Evolutionary conservation across 2,888 invertebrate species (phyloP).

Genomic region (Microctonus aethiopoides): DNA sequence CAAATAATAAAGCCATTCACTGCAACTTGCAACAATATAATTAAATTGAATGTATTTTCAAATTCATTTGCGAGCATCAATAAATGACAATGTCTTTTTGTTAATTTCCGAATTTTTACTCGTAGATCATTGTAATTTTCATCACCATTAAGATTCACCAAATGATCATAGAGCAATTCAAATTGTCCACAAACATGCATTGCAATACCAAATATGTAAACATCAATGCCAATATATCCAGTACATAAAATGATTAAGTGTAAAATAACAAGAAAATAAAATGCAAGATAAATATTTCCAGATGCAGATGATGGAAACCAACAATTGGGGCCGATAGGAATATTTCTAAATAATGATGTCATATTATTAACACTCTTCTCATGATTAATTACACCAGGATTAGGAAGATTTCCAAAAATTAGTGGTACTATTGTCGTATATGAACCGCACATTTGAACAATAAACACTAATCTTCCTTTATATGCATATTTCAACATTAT

Average conservation of each 20-base stretch:
- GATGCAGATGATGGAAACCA: constrained; percentile 25
- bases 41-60: constrained; percentile 38
- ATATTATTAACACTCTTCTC: neutral
- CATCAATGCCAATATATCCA: constrained; percentile 33
- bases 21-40: constrained; percentile 37
- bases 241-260: constrained; percentile 29
- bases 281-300: constrained; percentile 11
- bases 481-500: constrained; percentile 33
- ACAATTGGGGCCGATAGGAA: constrained; percentile 38
- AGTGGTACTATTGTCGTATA: constrained; percentile 27
- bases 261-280: constrained; percentile 29
- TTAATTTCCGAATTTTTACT: constrained; percentile 5
- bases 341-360: constrained; percentile 5
- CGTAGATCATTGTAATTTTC: constrained; percentile 7
- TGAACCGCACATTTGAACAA: constrained; percentile 32
- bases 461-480: constrained; percentile 33
- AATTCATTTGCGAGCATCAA: constrained; percentile 31
- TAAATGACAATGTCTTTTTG: constrained; percentile 34
- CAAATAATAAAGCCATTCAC: constrained; percentile 38
- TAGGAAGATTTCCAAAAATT: constrained; percentile 22
- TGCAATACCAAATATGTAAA: constrained; percentile 37
- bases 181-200: constrained; percentile 40
- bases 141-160: constrained; percentile 27
- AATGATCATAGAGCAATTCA: constrained; percentile 25
- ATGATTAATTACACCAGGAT: neutral